These are phyloP conservation scores for Leiothrix lutea DNA, from an alignment of 2,113 vertebrate species.

Conservation along the genomic window DNA sequence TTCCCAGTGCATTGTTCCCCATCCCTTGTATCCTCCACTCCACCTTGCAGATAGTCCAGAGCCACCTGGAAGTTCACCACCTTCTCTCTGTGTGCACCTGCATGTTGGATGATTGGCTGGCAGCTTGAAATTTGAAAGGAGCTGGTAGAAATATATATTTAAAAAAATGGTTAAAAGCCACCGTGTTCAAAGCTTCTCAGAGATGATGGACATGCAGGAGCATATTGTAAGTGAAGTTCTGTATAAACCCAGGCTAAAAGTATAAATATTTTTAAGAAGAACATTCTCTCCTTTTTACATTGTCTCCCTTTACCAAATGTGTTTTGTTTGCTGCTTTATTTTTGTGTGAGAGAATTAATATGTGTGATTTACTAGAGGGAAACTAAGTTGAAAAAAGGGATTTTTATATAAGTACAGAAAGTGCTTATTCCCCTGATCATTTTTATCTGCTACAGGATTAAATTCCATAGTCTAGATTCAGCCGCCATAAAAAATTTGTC, in stretches of 20 bases:
- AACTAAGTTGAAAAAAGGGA: neutral
- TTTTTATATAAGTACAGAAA: conserved; percentile 28
- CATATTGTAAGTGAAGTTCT: neutral
- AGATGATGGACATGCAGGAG: neutral
- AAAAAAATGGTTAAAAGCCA: neutral
- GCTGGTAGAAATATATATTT: neutral
- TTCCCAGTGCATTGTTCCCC: fast-evolving
- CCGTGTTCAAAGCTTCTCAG: neutral
- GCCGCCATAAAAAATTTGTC: neutral
- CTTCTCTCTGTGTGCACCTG: neutral
- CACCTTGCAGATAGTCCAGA: neutral
- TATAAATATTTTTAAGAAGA: neutral
- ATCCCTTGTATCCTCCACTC: neutral
- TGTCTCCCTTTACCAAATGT: neutral
- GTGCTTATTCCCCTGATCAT: neutral
- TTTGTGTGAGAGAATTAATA: neutral
- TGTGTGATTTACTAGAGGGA: neutral
- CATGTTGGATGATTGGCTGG: neutral
- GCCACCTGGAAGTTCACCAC: neutral
- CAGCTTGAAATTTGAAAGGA: neutral
- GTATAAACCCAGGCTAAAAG: neutral
- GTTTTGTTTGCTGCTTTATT: neutral
- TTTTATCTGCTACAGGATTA: conserved; percentile 21
- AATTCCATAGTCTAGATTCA: neutral
- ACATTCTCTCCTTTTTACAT: neutral